phyloP scores from a whole-genome alignment of 2,113 vertebrate species.

The Cyrtonyx montezumae region DNA sequence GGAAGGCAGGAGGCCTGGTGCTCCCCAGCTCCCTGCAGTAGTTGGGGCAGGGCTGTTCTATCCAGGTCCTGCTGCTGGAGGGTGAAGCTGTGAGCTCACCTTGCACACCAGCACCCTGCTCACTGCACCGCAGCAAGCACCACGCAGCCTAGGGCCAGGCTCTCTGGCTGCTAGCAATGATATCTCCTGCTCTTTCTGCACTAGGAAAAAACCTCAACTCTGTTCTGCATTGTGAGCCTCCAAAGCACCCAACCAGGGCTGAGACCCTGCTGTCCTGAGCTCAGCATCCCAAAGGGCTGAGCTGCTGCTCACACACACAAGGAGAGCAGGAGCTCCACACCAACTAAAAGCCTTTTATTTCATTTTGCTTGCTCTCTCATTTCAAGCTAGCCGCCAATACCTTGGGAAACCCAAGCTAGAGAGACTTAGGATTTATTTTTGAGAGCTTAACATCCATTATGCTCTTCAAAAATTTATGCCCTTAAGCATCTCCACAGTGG shows the following conservation, averaged over 20 bases:
- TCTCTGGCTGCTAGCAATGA: neutral
- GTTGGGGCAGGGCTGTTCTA: neutral
- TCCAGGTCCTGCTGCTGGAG: neutral
- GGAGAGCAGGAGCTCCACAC: neutral
- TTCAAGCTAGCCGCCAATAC: conserved; percentile 11
- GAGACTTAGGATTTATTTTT: conserved; percentile 57
- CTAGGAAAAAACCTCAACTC: neutral
- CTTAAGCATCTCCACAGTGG: conserved; percentile 60
- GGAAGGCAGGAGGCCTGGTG: neutral
- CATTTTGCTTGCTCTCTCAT: neutral
- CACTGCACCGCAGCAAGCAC: neutral
- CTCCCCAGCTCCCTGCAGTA: neutral
- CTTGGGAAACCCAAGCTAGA: conserved; percentile 49
- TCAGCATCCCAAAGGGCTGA: neutral
- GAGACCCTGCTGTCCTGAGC: neutral
- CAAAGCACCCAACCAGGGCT: neutral
- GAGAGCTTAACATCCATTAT: conserved; percentile 67
- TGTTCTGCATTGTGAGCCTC: neutral
- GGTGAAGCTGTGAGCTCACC: neutral
- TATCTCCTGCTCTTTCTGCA: neutral
- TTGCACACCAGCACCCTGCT: neutral
- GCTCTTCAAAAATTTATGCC: conserved; percentile 66
- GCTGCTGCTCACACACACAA: neutral
- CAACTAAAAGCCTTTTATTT: conserved; percentile 27
- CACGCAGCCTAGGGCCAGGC: neutral